phyloP scores from a whole-genome alignment of 1,140 invertebrate genomes.

The Drosophila parvula region DNA sequence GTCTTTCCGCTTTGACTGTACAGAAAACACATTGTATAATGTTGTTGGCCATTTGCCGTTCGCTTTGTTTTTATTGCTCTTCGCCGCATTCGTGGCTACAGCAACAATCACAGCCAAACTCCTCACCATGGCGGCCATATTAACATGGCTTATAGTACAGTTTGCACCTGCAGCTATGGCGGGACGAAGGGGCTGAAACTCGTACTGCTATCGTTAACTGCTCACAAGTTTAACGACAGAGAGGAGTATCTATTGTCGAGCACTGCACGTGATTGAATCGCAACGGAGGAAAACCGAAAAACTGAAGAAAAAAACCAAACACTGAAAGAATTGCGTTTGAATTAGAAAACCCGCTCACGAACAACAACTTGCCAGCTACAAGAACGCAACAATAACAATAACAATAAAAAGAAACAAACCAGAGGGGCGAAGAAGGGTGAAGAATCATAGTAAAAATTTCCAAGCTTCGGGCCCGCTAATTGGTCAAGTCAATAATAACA shows the following conservation, averaged over 20 bases:
- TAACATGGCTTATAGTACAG: constrained; percentile 76
- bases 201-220: constrained; percentile 57
- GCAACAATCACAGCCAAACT: constrained; percentile 53
- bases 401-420: constrained; percentile 7
- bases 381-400: constrained; percentile 49
- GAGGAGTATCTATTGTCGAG: constrained; percentile 69
- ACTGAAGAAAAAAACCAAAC: constrained; percentile 5
- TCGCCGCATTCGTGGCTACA: constrained; percentile 51
- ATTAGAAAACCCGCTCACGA: constrained; percentile 78
- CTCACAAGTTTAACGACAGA: constrained; percentile 72
- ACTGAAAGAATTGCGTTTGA: constrained; percentile 52
- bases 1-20: constrained; percentile 32
- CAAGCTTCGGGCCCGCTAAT: constrained; percentile 59
- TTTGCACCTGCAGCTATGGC: constrained; percentile 74
- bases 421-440: background rate
- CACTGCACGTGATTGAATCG: constrained; percentile 78
- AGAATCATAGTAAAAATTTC: constrained; percentile 46
- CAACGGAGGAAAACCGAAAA: constrained; percentile 28
- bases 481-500: constrained; percentile 59
- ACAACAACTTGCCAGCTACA: constrained; percentile 46
- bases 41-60: constrained; percentile 59
- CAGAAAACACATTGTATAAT: constrained; percentile 40
- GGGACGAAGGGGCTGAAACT: constrained; percentile 32
- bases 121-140: constrained; percentile 70
- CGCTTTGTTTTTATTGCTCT: constrained; percentile 76